Evolutionary conservation across 1,140 invertebrate genomes (phyloP).

Genomic region (Megalopta genalis): DNA sequence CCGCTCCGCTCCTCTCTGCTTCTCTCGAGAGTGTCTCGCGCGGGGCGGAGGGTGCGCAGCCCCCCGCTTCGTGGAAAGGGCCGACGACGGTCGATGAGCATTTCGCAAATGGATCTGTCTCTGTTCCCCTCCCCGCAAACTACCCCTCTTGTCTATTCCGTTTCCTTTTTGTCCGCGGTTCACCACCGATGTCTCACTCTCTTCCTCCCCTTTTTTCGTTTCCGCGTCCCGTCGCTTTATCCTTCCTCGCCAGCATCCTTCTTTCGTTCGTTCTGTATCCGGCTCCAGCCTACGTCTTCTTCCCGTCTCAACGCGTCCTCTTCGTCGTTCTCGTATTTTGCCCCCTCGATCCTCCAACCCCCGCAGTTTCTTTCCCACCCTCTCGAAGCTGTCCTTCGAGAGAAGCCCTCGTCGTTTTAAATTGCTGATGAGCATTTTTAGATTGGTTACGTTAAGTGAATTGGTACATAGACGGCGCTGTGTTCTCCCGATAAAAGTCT

Average conservation of each 20-base stretch:
- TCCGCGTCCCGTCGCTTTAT: conserved; percentile 12
- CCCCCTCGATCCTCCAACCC: conserved; percentile 27
- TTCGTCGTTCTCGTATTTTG: conserved; percentile 26
- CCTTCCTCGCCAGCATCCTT: background rate
- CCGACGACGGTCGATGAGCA: conserved; percentile 75
- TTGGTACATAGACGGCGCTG: conserved; percentile 78
- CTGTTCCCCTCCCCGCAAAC: conserved; percentile 28
- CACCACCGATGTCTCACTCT: conserved; percentile 51
- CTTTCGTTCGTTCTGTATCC: background rate
- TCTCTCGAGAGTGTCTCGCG: background rate
- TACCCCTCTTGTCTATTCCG: background rate
- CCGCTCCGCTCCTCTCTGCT: conserved; percentile 6
- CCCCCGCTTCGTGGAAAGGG: conserved; percentile 52
- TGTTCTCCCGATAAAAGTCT: conserved; percentile 79
- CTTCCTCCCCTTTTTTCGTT: background rate
- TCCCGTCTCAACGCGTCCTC: conserved; percentile 15
- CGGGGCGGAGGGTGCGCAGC: background rate
- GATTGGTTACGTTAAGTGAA: conserved; percentile 80
- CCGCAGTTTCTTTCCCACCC: conserved; percentile 18
- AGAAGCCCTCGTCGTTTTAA: conserved; percentile 74
- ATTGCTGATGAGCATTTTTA: conserved; percentile 81
- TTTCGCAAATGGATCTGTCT: conserved; percentile 77
- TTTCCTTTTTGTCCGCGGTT: conserved; percentile 46
- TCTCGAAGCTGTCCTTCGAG: conserved; percentile 52
- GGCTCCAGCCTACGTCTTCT: background rate